These are phyloP conservation scores for Mastomys natalensis DNA, from an alignment of 2,113 vertebrate species.

Conservation along the genomic window DNA sequence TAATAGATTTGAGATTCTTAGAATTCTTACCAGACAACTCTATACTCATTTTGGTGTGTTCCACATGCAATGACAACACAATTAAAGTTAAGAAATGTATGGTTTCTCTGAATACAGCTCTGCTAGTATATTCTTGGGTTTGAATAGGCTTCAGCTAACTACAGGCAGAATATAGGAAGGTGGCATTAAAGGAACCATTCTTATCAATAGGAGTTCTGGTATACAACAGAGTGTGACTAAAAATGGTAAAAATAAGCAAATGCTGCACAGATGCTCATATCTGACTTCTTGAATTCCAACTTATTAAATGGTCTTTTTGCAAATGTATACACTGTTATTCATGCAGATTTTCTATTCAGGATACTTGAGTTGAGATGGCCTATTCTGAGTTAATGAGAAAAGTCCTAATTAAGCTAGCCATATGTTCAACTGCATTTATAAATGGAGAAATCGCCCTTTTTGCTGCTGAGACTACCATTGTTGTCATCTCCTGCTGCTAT, in stretches of 20 bases:
- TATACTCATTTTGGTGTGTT: background rate
- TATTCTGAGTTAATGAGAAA: conserved; percentile 86
- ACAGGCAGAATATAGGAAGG: conserved; percentile 23
- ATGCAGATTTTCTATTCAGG: conserved; percentile 76
- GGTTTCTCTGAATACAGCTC: background rate
- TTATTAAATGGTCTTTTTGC: conserved; percentile 79
- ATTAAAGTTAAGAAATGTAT: background rate
- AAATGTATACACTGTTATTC: conserved; percentile 76
- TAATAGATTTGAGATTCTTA: background rate
- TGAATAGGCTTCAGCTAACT: conserved; percentile 46
- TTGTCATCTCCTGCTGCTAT: conserved; percentile 85
- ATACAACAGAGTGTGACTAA: conserved; percentile 67
- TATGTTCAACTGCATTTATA: conserved; percentile 88
- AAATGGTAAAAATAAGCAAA: conserved; percentile 76
- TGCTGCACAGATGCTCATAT: conserved; percentile 74
- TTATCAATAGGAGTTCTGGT: conserved; percentile 59
- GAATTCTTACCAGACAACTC: background rate
- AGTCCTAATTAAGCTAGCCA: conserved; percentile 87
- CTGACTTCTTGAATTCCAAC: conserved; percentile 74
- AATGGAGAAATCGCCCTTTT: conserved; percentile 80
- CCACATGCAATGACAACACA: background rate
- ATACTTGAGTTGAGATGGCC: conserved; percentile 75
- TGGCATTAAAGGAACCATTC: conserved; percentile 38
- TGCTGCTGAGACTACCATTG: conserved; percentile 81
- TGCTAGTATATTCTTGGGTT: conserved; percentile 13